phyloP scores from a whole-genome alignment of 2,113 vertebrate species.

The zebrafish (Danio rerio) region GRCz12tu NC_133191.1:51223001-51223500 shows the following conservation, averaged over 20 bases:
- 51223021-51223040: background rate
- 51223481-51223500: background rate
- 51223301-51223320: constrained; percentile 2
- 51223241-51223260: constrained; percentile 36
- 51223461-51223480: background rate
- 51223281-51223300: constrained; percentile 21
- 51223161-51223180: constrained; percentile 25
- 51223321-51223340: constrained; percentile 2
- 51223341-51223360: constrained; percentile 8
- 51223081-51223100: background rate
- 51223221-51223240: constrained; percentile 25
- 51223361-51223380: background rate
- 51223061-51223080: background rate
- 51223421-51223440: background rate
- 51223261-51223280: constrained; percentile 31
- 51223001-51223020: constrained; percentile 48
- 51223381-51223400: background rate
- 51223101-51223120: background rate
- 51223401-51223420: background rate
- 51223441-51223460: background rate
- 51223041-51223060: background rate
- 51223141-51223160: constrained; percentile 18
- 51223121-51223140: background rate
- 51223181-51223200: constrained; percentile 22
- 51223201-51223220: constrained; percentile 16